Evolutionary conservation across 2,888 invertebrate species (phyloP), one percentile per base, ranked within the genome.

Genomic region (Pristionchus arcanus): DNA sequence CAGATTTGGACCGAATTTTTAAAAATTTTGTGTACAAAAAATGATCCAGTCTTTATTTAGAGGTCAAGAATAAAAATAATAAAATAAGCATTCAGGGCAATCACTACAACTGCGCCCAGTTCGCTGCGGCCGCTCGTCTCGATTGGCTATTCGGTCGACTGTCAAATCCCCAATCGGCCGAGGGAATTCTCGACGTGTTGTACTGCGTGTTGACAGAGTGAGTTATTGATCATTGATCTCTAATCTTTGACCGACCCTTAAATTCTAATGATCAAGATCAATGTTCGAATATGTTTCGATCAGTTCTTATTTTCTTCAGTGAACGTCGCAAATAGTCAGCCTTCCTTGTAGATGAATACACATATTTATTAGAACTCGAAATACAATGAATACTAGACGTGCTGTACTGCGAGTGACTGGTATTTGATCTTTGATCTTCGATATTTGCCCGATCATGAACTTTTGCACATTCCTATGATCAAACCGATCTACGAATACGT

Each of bases 31-130:
- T n/a, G n/a, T n/a, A n/a, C n/a, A n/a, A n/a, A n/a, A n/a, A n/a
- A n/a, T n/a, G n/a, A n/a, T n/a, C n/a, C n/a, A n/a, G n/a, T n/a
- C n/a, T n/a, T n/a, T n/a, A n/a, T n/a, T n/a, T n/a, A n/a, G n/a
- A n/a, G n/a, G n/a, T n/a, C n/a, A n/a, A n/a, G n/a, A n/a, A 5
- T 59, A 15, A 16, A 59, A 59, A 59, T 59, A 25, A 25, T 4
- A 5, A 66, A 74, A 87, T 87, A 68, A 28, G 55, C 13, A n/a
- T n/a, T 86, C 84, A 91, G 90, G 99, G 99, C 91, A 99, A 99
- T 96, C 98, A 99, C 96, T 98, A 98, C 0, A 99, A 99, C 96
- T 99, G 99, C 96, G 98, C 99, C 0, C 99, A 99, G 95, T 99
- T 99, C 96, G 99, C 99, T 37, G 98, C 99, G 96, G 98, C 98